These are phyloP conservation scores for Aphaenogaster rudis DNA, from an alignment of 1,140 invertebrate species.

Conservation along the genomic window DNA sequence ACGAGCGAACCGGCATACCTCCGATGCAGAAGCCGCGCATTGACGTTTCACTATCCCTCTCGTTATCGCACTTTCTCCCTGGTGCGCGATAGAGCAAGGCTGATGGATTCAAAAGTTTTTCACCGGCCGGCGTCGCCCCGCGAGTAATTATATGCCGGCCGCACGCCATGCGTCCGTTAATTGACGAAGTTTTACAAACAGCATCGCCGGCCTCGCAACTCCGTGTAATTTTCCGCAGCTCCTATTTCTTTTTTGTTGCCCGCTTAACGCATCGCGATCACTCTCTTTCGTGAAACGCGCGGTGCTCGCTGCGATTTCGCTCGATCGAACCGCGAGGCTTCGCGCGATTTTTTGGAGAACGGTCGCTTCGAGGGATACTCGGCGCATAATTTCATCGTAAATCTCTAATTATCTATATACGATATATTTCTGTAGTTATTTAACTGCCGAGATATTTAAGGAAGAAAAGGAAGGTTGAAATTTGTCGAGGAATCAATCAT, in stretches of 20 bases:
- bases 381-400: not conserved
- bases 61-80: constrained; percentile 67
- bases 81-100: constrained; percentile 67
- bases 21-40: constrained; percentile 49
- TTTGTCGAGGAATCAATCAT: constrained; percentile 9
- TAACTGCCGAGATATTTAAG: not conserved
- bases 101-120: constrained; percentile 67
- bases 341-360: not conserved
- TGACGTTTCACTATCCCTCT: constrained; percentile 76
- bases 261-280: not conserved
- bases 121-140: constrained; percentile 7
- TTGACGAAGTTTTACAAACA: constrained; percentile 56
- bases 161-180: constrained; percentile 62
- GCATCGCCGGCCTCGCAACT: constrained; percentile 22
- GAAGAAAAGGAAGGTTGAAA: not conserved
- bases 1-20: not conserved
- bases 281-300: constrained; percentile 11
- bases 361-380: not conserved
- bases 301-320: not conserved
- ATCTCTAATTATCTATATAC: not conserved
- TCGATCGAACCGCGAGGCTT: not conserved
- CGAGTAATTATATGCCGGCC: constrained; percentile 57
- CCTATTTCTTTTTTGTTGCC: not conserved
- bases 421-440: not conserved
- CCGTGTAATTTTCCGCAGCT: constrained; percentile 19